phyloP scores from a whole-genome alignment of 2,888 invertebrate genomes.

The Anagyrus pseudococci region DNA sequence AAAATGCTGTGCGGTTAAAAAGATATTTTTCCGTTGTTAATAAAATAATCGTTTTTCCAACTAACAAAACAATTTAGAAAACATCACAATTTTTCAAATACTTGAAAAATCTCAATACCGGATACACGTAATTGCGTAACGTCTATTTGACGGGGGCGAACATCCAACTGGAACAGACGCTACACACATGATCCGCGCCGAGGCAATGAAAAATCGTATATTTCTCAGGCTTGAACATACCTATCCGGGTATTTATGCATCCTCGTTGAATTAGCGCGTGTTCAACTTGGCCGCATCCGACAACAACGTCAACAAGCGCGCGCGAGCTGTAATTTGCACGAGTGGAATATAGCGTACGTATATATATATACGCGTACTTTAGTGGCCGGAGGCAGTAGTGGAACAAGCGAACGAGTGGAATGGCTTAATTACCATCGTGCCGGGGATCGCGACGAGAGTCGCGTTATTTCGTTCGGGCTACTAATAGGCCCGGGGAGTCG shows the following conservation, averaged over 20 bases:
- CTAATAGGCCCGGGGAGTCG: conserved; percentile 38
- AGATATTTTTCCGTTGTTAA: no score
- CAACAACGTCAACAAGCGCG: conserved; percentile 1
- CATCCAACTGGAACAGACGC: no score
- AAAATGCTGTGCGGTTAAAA: no score
- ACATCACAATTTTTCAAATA: no score
- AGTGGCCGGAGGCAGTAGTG: conserved; percentile 27
- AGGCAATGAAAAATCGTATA: not conserved
- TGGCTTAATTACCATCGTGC: conserved; percentile 56
- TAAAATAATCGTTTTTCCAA: no score
- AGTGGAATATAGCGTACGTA: conserved; percentile 25
- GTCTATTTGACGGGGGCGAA: no score
- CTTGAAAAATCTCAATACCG: no score
- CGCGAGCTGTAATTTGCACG: not conserved
- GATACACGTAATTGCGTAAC: no score
- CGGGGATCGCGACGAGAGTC: conserved; percentile 42
- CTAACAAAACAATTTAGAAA: no score
- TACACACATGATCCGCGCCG: no score
- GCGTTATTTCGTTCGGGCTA: conserved; percentile 33
- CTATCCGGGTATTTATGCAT: conserved; percentile 39
- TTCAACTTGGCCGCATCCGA: conserved; percentile 1
- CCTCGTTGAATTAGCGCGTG: conserved; percentile 36
- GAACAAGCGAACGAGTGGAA: conserved; percentile 43
- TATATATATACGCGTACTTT: conserved; percentile 39
- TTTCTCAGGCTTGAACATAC: not conserved